Base-by-base conservation (phyloP, 2,888 invertebrate species). In the Aleiodes testaceus region DNA sequence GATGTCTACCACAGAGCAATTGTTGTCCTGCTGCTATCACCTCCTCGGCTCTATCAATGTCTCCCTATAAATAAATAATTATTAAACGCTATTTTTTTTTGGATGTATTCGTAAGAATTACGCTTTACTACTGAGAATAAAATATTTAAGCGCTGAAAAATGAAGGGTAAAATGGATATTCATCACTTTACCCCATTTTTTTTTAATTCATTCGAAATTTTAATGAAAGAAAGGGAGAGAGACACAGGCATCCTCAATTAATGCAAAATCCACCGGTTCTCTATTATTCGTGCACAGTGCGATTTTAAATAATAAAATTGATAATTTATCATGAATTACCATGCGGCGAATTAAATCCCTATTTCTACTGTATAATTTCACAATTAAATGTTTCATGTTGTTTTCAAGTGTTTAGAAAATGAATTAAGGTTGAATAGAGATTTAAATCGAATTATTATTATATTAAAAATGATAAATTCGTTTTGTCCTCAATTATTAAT, bases 1-100 rank as follows among this genome's bases (percentile, higher is more conserved):
- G 96, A 83, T 95, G 92, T 67, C 95, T 93, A 71, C 94, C 93
- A 80, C 92, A 91, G 83, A 97, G 92, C 84, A 98, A 89, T 82
- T 93, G 93, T 80, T 96, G 94, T 65, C 97, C 97, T 75, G 92
- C 92, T 53, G 92, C 90, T 80, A 96, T 93, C 78, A 97, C 93
- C 85, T 94, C 92, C 77, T 94, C 92, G 26, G 97, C 96, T 76
- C 92, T 91, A 79, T 94, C 93, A 75, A 97, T 91, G 88, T 97
- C 97, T 82, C 91, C 91, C 90, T 93, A 84, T 66, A 84, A 87
- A 83, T 74, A 72, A 72, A 63, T 26, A 22, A 63, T 50, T 52
- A 63, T 30, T 49, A 16, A 5, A 30, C 9, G 18, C 3, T 36
- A 49, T 55, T 16, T 9, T n/a, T n/a, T n/a, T n/a, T n/a, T n/a